Conservation (phyloP, 2,113 vertebrate genomes). For the Rhegmatorhina hoffmannsi region DNA sequence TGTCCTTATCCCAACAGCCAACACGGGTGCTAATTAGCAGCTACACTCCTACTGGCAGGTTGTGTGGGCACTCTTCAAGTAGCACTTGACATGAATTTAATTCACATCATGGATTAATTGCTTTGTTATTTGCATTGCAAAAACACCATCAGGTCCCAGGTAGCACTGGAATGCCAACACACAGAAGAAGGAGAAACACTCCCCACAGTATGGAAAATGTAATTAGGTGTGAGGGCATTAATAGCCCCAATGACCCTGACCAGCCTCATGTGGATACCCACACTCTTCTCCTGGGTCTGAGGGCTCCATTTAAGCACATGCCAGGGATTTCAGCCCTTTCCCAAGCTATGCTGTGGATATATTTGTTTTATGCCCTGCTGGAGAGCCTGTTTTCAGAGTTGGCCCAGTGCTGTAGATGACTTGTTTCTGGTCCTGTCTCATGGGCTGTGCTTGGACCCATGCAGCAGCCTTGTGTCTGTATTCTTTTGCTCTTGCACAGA, state of each 20-base stretch:
- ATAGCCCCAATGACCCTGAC: not conserved
- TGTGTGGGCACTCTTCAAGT: conserved; percentile 28
- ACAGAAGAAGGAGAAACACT: not conserved
- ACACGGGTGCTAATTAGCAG: conserved; percentile 52
- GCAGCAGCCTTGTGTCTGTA: not conserved
- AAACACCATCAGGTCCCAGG: not conserved
- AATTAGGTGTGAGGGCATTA: not conserved
- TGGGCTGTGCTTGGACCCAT: too few relatives aligned
- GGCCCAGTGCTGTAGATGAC: accelerated
- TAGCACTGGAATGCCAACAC: not conserved
- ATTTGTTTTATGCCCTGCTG: accelerated
- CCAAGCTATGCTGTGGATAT: accelerated
- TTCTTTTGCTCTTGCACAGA: not conserved
- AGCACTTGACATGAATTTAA: conserved; percentile 33
- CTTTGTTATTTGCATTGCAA: conserved; percentile 8
- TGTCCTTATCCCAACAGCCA: not conserved
- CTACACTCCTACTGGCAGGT: conserved; percentile 5
- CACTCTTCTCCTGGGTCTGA: not conserved
- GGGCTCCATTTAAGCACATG: not conserved
- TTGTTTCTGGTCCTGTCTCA: not conserved
- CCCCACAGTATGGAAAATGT: not conserved
- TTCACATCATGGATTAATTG: not conserved
- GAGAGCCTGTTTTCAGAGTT: not conserved
- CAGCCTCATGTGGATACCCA: not conserved
- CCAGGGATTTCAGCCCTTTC: accelerated